phyloP scores from a whole-genome alignment of 1,140 invertebrate genomes.

The Aleiodes sp. region DNA sequence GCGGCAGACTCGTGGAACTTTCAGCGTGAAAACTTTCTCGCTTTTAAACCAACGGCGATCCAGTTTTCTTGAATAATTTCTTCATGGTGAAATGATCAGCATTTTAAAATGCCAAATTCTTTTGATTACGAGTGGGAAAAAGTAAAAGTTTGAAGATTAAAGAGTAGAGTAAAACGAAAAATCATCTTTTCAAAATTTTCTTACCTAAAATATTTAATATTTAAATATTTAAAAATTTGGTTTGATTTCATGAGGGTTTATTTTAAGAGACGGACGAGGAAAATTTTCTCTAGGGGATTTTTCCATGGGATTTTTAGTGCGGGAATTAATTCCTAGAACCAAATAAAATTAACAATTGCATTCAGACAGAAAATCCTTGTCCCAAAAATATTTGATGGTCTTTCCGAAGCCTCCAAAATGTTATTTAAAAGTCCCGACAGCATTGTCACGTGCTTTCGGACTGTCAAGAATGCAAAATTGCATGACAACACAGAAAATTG shows the following conservation, averaged over 20 bases:
- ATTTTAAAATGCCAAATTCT: neutral
- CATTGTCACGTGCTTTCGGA: slow-evolving; percentile 3
- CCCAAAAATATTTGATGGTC: slow-evolving; percentile 4
- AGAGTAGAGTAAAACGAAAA: too few species aligned
- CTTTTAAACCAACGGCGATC: slow-evolving; percentile 50
- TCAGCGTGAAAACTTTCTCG: slow-evolving; percentile 60
- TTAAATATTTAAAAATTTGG: too few species aligned
- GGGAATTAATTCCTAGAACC: too few species aligned
- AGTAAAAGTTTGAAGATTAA: too few species aligned
- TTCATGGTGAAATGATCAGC: neutral
- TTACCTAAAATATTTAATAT: too few species aligned
- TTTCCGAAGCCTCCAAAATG: neutral
- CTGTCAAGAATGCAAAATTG: neutral
- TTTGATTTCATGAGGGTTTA: too few species aligned
- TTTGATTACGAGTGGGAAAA: neutral
- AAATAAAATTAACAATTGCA: too few species aligned
- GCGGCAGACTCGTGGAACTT: slow-evolving; percentile 41
- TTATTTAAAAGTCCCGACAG: neutral
- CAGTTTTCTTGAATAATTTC: slow-evolving; percentile 62
- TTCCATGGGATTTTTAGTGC: too few species aligned
- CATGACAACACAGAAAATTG: neutral
- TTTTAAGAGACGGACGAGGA: too few species aligned
- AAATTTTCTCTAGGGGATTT: too few species aligned
- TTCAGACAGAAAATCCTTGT: neutral
- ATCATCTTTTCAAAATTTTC: too few species aligned